phyloP scores from a whole-genome alignment of 2,113 vertebrate genomes.

The Nycticebus coucang region DNA sequence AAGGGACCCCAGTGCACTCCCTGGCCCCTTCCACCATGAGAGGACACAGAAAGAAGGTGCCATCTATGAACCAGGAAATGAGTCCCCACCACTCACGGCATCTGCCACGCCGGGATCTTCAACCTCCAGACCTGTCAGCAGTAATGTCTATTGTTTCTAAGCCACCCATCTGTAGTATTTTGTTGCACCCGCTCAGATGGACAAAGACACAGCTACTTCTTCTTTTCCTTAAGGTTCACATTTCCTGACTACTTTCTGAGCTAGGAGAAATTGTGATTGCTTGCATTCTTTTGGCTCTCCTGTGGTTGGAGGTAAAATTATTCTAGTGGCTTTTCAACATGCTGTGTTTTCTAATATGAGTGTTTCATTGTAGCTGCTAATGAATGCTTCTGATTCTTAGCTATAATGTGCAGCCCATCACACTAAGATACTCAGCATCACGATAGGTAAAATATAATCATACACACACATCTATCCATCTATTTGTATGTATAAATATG shows the following conservation, averaged over 20 bases:
- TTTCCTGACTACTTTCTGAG: not conserved
- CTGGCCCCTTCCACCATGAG: not conserved
- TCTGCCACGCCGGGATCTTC: not conserved
- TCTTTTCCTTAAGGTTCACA: not conserved
- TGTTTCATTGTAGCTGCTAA: not conserved
- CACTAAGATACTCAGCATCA: not conserved
- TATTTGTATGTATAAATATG: not conserved
- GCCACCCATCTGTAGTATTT: not conserved
- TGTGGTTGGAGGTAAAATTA: not conserved
- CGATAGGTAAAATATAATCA: not conserved
- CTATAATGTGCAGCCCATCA: not conserved
- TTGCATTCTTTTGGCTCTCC: not conserved
- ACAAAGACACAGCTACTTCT: not conserved
- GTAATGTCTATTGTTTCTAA: not conserved
- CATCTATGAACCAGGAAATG: not conserved
- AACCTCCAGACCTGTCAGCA: not conserved
- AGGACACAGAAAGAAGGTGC: not conserved
- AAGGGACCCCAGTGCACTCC: not conserved
- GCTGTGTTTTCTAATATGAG: not conserved
- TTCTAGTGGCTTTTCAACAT: not conserved
- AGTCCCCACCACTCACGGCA: not conserved
- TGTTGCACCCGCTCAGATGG: not conserved
- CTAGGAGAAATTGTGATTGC: not conserved
- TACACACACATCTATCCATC: not conserved
- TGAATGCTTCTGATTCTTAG: not conserved